Evolutionary conservation across 2,797 vertebrate genomes (phyloP).

Genomic region (Pseudomugil tenellus): DNA sequence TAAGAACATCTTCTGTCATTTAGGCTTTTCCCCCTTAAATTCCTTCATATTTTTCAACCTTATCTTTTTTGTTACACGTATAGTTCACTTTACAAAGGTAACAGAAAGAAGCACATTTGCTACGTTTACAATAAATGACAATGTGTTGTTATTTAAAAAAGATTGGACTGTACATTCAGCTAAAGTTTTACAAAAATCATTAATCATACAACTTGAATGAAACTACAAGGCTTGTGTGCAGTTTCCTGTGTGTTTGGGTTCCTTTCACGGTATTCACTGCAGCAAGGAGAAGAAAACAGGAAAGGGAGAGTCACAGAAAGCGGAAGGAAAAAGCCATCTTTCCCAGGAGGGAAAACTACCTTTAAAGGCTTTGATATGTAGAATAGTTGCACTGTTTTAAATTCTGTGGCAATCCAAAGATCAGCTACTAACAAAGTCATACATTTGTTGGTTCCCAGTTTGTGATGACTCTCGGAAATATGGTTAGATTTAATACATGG

Average conservation of each 20-base stretch:
- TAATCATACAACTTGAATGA: neutral
- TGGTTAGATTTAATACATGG: too few species aligned
- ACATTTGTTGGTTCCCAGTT: neutral
- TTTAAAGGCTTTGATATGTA: slow-evolving; percentile 1
- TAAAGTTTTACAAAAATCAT: neutral
- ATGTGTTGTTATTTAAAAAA: too few species aligned
- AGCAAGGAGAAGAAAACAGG: slow-evolving; percentile 32
- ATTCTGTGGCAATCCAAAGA: neutral
- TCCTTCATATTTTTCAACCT: neutral
- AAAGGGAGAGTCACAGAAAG: slow-evolving; percentile 20
- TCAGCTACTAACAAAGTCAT: neutral
- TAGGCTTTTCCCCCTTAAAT: too few species aligned
- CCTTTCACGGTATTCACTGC: slow-evolving; percentile 20
- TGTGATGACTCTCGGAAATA: too few species aligned
- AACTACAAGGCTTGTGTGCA: neutral
- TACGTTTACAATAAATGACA: too few species aligned
- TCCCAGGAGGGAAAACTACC: slow-evolving; percentile 10
- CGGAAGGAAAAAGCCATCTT: slow-evolving; percentile 37
- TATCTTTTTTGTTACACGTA: too few species aligned
- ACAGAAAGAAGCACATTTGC: too few species aligned
- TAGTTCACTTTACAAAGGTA: too few species aligned
- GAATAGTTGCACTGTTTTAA: neutral
- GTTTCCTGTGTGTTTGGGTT: neutral
- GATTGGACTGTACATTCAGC: neutral
- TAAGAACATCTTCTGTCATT: neutral